These are phyloP conservation scores for Acanthornis magna DNA, from an alignment of 2,797 vertebrate species.

Conservation along the genomic window DNA sequence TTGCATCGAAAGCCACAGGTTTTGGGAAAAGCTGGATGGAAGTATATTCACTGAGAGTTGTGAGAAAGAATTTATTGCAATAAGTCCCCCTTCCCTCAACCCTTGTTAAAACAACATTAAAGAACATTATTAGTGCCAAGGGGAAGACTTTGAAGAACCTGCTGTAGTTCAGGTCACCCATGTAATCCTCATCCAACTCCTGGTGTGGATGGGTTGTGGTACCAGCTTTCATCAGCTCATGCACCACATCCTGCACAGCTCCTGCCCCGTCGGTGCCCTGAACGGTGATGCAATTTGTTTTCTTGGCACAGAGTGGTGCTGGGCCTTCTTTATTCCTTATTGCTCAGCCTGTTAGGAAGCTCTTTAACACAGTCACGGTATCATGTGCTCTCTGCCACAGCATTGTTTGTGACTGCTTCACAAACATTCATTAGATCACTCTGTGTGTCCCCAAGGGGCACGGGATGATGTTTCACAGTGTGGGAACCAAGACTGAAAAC, in stretches of 20 bases:
- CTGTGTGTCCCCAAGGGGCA: not conserved
- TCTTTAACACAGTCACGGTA: not conserved
- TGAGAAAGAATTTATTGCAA: not conserved
- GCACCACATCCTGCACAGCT: not conserved
- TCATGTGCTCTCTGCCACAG: not conserved
- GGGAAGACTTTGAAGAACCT: not conserved
- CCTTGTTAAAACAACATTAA: not conserved
- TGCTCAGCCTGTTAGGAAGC: not conserved
- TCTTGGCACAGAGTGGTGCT: not conserved
- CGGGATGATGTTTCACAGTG: not conserved
- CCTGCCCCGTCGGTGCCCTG: accelerated
- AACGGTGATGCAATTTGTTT: not conserved
- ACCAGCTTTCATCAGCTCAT: not conserved
- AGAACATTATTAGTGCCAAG: not conserved
- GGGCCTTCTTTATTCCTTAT: not conserved
- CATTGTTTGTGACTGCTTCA: not conserved
- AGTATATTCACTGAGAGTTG: not conserved
- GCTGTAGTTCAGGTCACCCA: not conserved
- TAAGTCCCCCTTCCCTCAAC: not conserved
- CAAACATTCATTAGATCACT: not conserved
- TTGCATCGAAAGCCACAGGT: not conserved
- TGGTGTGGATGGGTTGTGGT: accelerated
- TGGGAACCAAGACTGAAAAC: not conserved
- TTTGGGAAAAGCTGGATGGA: not conserved
- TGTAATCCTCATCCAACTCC: not conserved